Percentiles rank a stretch among this genome's conserved stretches.
Conservation (phyloP, 92 coral and sea anemone genomes). For the Zoanthus sansibaricus region DNA sequence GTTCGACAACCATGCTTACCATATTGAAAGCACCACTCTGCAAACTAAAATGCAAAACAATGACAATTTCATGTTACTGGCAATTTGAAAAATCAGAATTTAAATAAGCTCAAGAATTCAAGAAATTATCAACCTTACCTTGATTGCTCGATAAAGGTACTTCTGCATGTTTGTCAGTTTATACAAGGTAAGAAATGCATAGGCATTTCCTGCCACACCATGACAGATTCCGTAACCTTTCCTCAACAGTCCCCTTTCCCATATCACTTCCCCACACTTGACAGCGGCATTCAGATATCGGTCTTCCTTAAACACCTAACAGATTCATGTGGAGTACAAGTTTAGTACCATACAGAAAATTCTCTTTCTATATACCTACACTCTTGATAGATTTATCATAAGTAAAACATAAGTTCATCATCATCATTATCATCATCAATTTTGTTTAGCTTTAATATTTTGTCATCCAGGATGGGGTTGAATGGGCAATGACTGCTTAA, state of each 20-base stretch:
- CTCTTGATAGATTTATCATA: too few species aligned
- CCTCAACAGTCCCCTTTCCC: conserved; percentile 89
- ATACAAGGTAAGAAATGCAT: conserved; percentile 80
- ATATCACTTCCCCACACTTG: conserved; percentile 90
- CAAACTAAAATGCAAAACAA: conserved; percentile 71
- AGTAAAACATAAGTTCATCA: too few species aligned
- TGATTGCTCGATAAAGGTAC: conserved; percentile 81
- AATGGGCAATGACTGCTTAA: too few species aligned
- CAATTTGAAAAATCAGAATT: background rate
- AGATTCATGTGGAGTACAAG: background rate
- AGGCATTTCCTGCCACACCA: conserved; percentile 97
- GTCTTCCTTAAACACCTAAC: conserved; percentile 83
- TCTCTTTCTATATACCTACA: background rate
- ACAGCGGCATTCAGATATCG: conserved; percentile 85
- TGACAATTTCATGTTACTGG: background rate
- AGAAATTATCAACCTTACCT: conserved; percentile 52
- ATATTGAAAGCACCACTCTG: conserved; percentile 96
- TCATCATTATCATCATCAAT: too few species aligned
- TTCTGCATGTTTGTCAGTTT: conserved; percentile 77
- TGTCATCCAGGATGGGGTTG: too few species aligned
- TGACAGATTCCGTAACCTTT: conserved; percentile 98
- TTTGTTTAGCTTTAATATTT: too few species aligned
- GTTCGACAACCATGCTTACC: conserved; percentile 89
- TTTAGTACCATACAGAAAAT: background rate
- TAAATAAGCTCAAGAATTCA: too few species aligned